Base-by-base conservation (phyloP, 2,113 vertebrate genomes). In the Callaeas wilsoni region DNA sequence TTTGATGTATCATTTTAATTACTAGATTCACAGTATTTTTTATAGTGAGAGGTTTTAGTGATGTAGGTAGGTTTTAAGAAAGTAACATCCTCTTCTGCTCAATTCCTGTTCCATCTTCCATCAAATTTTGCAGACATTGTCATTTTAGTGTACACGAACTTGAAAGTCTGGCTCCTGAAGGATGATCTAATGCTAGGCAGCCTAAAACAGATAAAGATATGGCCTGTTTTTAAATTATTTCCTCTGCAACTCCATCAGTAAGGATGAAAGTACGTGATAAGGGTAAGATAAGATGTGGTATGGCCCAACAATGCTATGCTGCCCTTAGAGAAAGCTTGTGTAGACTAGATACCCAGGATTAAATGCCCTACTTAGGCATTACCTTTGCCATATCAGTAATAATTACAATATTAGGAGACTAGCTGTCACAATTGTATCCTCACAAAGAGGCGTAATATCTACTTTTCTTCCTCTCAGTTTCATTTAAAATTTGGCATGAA, bases 401-500 rank as follows among this genome's bases (percentile, higher is more conserved):
- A 83, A 85, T 44, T 76, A 76, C 50, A 93, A 50, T 95, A 94
- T 93, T 82, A 94, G 50, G 89, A 13, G 69, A 80, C 57, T 60
- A 84, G 50, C n/a, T 68, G 80, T 85, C 74, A 79, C 33, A 77
- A 37, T 2, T 87, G 47, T 93, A 63, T 84, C n/a, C 64, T 87
- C 47, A 90, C 87, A 85, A 49, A 79, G 74, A 83, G 33, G 35
- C 15, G 2, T 91, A 95, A 85, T 83, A 87, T 4, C 85, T 90
- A 70, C 44, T 90, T 89, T 90, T 91, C 71, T 87, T 93, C n/a
- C 16, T 73, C 42, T 49, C 25, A 27, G 27, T 69, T 94, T 91
- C 74, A 79, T 55, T 77, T 93, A 63, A 90, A 81, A 78, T 75
- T 83, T 95, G 74, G 13, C 84, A 89, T 82, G 81, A 93, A 82